These are phyloP conservation scores for Drosophila varians DNA, from an alignment of 1,140 invertebrate species.

Conservation along the genomic window DNA sequence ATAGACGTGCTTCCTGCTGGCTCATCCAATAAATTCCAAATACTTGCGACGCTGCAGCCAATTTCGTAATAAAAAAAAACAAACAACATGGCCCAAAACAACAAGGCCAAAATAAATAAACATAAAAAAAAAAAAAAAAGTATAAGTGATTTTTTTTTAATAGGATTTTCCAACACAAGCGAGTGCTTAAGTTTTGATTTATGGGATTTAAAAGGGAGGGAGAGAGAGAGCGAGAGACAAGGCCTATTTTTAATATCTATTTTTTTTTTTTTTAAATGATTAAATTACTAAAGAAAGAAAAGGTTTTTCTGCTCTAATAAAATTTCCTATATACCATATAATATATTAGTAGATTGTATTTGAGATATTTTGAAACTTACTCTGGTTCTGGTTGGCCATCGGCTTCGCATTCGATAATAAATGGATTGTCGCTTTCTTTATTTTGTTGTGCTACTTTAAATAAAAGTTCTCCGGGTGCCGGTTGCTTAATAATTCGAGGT, in stretches of 20 bases:
- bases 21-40: conserved; percentile 19
- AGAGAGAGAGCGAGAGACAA: background rate
- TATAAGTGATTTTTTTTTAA: conserved; percentile 11
- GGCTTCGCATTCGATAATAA: conserved; percentile 97
- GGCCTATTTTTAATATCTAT: no score
- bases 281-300: no score
- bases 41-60: conserved; percentile 27
- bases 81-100: conserved; percentile 7
- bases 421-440: conserved; percentile 95
- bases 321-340: no score
- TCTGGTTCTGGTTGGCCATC: conserved; percentile 94
- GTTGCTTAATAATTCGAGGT: conserved; percentile 95
- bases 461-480: conserved; percentile 93
- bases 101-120: conserved; percentile 33
- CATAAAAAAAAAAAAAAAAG: no score
- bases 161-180: conserved; percentile 8
- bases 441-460: conserved; percentile 93
- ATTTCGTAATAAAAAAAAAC: conserved; percentile 35
- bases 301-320: background rate
- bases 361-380: no score
- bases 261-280: no score
- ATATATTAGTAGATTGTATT: no score
- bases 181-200: conserved; percentile 63
- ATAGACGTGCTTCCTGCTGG: conserved; percentile 22
- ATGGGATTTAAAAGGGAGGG: conserved; percentile 41